These are phyloP conservation scores for Fundulus diaphanus DNA, from an alignment of 2,797 vertebrate species.

Conservation along the genomic window DNA sequence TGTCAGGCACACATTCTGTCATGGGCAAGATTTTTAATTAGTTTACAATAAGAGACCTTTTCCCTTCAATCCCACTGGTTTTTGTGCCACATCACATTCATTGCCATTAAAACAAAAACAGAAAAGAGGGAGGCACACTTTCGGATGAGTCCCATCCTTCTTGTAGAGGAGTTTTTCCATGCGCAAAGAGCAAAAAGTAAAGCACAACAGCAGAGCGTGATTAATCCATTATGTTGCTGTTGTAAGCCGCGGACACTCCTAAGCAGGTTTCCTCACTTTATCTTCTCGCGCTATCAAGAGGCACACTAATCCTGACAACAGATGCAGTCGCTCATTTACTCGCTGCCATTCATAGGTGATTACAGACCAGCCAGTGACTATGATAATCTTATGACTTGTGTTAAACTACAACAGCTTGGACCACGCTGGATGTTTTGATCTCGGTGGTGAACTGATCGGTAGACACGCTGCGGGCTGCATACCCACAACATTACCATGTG, in stretches of 20 bases:
- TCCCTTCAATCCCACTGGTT: constrained; percentile 43
- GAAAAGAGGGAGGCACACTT: constrained; percentile 21
- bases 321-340: constrained; percentile 57
- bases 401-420: constrained; percentile 9
- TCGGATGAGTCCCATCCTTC: constrained; percentile 40
- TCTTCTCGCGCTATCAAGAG: constrained; percentile 44
- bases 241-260: constrained; percentile 40
- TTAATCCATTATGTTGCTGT: constrained; percentile 47
- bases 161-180: constrained; percentile 26
- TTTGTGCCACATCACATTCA: constrained; percentile 48
- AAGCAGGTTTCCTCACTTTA: constrained; percentile 43
- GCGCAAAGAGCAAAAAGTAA: constrained; percentile 19
- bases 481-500: constrained; percentile 4
- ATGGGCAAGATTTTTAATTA: constrained; percentile 73
- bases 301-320: constrained; percentile 51
- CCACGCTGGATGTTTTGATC: constrained; percentile 16
- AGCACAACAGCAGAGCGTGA: constrained; percentile 32
- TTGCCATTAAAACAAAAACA: constrained; percentile 30
- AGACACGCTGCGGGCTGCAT: constrained; percentile 1
- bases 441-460: constrained; percentile 21
- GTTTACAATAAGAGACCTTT: constrained; percentile 63
- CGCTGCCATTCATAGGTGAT: constrained; percentile 36
- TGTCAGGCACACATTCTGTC: constrained; percentile 59
- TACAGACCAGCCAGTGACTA: constrained; percentile 15
- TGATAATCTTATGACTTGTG: constrained; percentile 33